phyloP scores from a whole-genome alignment of 2,797 vertebrate species.

The Synaphobranchus kaupii region DNA sequence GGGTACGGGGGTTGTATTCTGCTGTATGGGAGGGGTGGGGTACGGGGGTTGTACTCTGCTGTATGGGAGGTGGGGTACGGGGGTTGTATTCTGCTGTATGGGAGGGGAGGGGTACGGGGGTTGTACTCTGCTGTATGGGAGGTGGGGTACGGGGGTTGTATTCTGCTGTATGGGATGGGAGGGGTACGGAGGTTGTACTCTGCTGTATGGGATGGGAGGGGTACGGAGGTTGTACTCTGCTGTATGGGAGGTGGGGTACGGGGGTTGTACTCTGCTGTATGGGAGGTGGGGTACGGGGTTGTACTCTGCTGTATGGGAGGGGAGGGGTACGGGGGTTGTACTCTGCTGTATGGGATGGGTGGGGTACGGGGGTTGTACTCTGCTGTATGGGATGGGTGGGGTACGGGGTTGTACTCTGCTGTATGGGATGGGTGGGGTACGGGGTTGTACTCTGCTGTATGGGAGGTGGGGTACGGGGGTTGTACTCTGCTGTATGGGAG shows the following conservation, averaged over 20 bases:
- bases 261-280: not conserved
- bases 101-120: no score
- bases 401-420: not conserved
- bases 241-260: conserved; percentile 16
- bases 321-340: conserved; percentile 19
- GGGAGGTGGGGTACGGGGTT: no score
- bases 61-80: conserved; percentile 9
- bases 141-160: conserved; percentile 19
- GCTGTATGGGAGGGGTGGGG: conserved; percentile 13
- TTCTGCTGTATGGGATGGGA: not conserved
- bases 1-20: no score
- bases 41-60: not conserved
- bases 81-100: not conserved
- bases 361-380: conserved; percentile 14
- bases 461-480: conserved; percentile 17
- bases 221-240: no score
- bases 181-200: conserved; percentile 14
- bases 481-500: not conserved
- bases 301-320: not conserved
- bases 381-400: not conserved
- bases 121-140: no score
- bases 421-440: conserved; percentile 28
- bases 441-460: no score
- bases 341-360: not conserved
- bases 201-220: conserved; percentile 21